Evolutionary conservation across 2,888 invertebrate genomes (phyloP).

Genomic region (Hemaris fuciformis): DNA sequence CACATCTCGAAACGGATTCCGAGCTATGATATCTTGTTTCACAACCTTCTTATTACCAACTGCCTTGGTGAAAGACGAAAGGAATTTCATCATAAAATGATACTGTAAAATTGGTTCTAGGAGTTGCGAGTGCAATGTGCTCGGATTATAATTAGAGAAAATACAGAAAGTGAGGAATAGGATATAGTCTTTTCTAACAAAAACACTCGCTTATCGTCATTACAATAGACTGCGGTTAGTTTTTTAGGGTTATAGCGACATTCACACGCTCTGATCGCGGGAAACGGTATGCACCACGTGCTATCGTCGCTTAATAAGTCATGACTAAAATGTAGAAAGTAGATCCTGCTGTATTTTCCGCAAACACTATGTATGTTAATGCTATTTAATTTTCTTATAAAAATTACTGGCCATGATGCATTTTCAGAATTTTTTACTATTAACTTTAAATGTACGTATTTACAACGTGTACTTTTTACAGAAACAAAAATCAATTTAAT

Average conservation of each 20-base stretch:
- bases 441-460: too few species aligned
- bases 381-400: not conserved
- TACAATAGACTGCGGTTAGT: not conserved
- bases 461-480: too few species aligned
- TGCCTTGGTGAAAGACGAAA: too few species aligned
- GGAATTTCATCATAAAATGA: too few species aligned
- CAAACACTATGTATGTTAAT: not conserved
- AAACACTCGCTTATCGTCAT: not conserved
- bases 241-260: constrained; percentile 2
- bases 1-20: too few species aligned
- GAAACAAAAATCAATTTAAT: not conserved
- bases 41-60: too few species aligned
- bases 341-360: not conserved
- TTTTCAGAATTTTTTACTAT: too few species aligned
- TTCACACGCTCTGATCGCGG: not conserved
- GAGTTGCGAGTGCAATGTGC: too few species aligned
- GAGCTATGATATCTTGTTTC: too few species aligned
- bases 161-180: not conserved
- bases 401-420: too few species aligned
- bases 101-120: too few species aligned
- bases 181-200: not conserved
- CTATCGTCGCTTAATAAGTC: not conserved
- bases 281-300: constrained; percentile 2
- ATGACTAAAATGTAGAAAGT: not conserved
- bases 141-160: not conserved